Evolutionary conservation across 2,888 invertebrate genomes (phyloP), one percentile per base, ranked within the genome.

Genomic region (Lottia gigantea): DNA sequence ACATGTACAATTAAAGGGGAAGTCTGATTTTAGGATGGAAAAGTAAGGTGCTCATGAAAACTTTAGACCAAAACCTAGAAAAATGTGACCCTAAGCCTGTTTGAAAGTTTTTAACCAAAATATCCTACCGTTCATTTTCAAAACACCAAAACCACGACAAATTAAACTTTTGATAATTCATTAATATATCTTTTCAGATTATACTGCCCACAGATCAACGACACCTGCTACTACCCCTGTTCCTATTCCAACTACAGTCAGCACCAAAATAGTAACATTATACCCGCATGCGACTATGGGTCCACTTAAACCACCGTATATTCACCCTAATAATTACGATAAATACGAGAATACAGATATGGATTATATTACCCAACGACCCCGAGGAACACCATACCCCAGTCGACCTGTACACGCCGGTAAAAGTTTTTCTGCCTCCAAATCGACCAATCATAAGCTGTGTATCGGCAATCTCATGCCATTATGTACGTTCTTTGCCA

Each of bases 391-490:
- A 19, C 55, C 55, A 19, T 55, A 23, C 23, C 55, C 55, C 7
- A 55, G 55, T 55, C 55, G 55, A 23, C 55, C 55, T 55, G 55
- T 55, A 55, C 55, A 55, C 15, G 55, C 55, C 55, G 55, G 55
- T 55, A 55, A 55, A 55, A 23, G 55, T 55, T 55, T 55, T 55
- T 55, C 55, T 55, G 55, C 55, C 23, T 55, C 55, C 12, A 55
- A 55, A 55, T 23, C 55, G 19, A 55, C 19, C 11, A 55, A 55
- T 23, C 55, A 55, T 23, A 55, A 55, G 55, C 55, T 55, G 55
- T 55, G 55, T 23, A 19, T 55, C 19, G 55, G 55, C 55, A 55
- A 55, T 23, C 23, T 55, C 19, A 55, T 55, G 55, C 55, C 55
- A 23, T 19, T 55, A 23, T 55, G 55, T 55, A 55, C 55, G 55